phyloP scores from a whole-genome alignment of 2,797 vertebrate species.

The Triplophysa bombifrons region DNA sequence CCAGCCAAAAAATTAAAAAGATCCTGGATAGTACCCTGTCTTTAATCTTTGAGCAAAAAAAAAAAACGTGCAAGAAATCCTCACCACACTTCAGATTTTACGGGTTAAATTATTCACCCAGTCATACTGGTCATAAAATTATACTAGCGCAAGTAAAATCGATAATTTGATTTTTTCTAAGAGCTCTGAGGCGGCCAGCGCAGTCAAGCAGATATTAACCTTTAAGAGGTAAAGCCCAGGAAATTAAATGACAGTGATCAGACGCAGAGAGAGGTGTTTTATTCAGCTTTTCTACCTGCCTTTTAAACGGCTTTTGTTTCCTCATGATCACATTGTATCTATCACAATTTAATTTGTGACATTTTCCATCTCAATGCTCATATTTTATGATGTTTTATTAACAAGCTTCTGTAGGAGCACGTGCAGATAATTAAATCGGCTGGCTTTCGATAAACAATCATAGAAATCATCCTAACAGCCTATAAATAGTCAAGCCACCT shows the following conservation, averaged over 20 bases:
- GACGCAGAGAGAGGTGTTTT: background rate
- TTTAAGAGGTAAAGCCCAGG: constrained; percentile 40
- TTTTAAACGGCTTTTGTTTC: constrained; percentile 20
- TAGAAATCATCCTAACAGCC: too few species aligned
- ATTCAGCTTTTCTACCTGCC: constrained; percentile 14
- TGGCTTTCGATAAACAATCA: too few species aligned
- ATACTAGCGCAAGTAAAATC: constrained; percentile 26
- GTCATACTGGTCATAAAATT: constrained; percentile 28
- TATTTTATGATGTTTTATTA: background rate
- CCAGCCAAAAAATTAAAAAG: background rate
- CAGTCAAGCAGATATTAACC: constrained; percentile 36
- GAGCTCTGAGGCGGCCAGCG: constrained; percentile 1
- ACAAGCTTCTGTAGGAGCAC: too few species aligned
- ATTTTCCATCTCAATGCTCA: constrained; percentile 11
- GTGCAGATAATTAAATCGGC: too few species aligned
- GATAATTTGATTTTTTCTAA: constrained; percentile 29
- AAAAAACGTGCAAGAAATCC: constrained; percentile 16
- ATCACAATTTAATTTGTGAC: background rate
- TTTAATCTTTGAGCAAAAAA: constrained; percentile 31
- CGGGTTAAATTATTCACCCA: constrained; percentile 7
- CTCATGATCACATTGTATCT: constrained; percentile 1
- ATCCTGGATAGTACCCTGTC: background rate
- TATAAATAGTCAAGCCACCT: too few species aligned
- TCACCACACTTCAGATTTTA: constrained; percentile 14
- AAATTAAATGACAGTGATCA: constrained; percentile 42